These are phyloP conservation scores for Tethea ocularis DNA, from an alignment of 2,888 invertebrate species.

Conservation along the genomic window DNA sequence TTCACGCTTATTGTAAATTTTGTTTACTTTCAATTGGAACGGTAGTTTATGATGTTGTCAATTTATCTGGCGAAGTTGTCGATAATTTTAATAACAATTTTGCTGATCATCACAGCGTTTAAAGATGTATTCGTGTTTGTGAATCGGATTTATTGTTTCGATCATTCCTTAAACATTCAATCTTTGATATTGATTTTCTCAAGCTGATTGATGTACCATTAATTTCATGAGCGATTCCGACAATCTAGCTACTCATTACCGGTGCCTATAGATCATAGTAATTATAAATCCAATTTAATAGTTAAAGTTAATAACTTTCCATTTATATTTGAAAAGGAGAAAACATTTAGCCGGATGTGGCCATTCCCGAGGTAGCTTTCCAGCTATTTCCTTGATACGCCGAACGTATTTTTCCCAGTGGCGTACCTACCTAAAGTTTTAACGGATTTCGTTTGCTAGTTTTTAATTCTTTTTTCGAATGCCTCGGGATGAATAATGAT, in stretches of 20 bases:
- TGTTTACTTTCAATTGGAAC: conserved; percentile 4
- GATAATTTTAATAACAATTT: conserved; percentile 2
- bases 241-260: not conserved
- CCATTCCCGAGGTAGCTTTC: conserved; percentile 49
- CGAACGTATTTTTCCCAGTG: conserved; percentile 1
- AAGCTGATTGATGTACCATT: not conserved
- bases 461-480: conserved; percentile 36
- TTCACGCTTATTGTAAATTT: not conserved
- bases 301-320: conserved; percentile 40
- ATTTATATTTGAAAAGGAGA: conserved; percentile 46
- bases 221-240: not conserved
- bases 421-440: conserved; percentile 4
- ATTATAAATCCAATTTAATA: conserved; percentile 30
- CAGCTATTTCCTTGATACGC: conserved; percentile 46
- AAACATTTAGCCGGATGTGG: conserved; percentile 33
- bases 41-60: not conserved
- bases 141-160: not conserved
- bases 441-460: conserved; percentile 35
- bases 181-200: not conserved
- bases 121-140: not conserved
- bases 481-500: conserved; percentile 47
- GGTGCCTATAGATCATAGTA: not conserved
- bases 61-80: not conserved
- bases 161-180: not conserved
- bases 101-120: not conserved